Evolutionary conservation across 1,140 invertebrate species (phyloP).

Genomic region (Diachasma alloeum): DNA sequence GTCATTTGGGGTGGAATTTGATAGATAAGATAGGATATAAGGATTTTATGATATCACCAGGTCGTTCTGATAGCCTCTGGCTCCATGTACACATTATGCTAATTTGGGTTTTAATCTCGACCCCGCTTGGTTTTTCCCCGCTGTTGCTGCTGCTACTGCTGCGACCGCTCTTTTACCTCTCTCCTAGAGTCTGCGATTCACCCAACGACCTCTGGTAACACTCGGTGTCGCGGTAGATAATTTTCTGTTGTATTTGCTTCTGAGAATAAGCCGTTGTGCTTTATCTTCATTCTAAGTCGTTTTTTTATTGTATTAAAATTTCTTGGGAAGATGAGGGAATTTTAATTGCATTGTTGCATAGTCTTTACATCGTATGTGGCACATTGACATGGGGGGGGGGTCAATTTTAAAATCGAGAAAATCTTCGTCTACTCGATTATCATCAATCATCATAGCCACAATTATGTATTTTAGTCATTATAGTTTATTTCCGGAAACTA

Average conservation of each 20-base stretch:
- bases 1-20: background rate
- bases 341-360: background rate
- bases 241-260: conserved; percentile 17
- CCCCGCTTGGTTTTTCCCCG: background rate
- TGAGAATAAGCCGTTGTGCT: conserved; percentile 8
- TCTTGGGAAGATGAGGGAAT: background rate
- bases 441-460: too few species aligned
- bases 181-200: background rate
- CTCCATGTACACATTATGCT: conserved; percentile 51
- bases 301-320: background rate
- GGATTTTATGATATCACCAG: conserved; percentile 8
- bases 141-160: conserved; percentile 37
- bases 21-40: background rate
- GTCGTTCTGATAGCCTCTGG: conserved; percentile 10
- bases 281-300: background rate
- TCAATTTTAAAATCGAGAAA: too few species aligned
- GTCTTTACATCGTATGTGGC: too few species aligned
- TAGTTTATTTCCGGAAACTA: too few species aligned
- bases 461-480: too few species aligned
- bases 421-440: too few species aligned
- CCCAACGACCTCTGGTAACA: background rate
- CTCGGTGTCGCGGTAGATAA: conserved; percentile 12
- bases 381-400: too few species aligned
- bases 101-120: conserved; percentile 56
- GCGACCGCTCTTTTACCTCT: conserved; percentile 37